These are phyloP conservation scores for Pagrus major DNA, from an alignment of 2,113 vertebrate genomes.

Conservation along the genomic window DNA sequence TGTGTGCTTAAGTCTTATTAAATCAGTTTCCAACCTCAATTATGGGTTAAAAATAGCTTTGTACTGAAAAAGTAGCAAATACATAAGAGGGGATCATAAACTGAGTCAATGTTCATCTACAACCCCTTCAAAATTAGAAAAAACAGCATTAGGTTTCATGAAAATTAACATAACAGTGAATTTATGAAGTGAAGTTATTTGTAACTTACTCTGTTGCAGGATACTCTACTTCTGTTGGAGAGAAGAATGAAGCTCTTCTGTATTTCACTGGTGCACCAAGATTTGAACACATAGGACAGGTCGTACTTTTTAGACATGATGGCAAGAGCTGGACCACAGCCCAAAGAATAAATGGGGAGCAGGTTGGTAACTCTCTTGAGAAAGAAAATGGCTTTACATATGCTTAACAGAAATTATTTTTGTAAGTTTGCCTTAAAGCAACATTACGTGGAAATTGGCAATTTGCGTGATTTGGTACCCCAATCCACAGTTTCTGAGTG, in stretches of 20 bases:
- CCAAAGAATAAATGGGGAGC: constrained; percentile 59
- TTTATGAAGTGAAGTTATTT: no score
- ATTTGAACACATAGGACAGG: constrained; percentile 74
- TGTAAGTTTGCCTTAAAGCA: no score
- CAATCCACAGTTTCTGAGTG: no score
- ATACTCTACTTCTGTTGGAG: constrained; percentile 77
- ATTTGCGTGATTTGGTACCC: no score
- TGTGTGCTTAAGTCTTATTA: no score
- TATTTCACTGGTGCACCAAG: constrained; percentile 83
- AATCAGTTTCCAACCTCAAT: not conserved
- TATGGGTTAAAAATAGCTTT: not conserved
- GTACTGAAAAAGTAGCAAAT: not conserved
- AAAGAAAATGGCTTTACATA: not conserved
- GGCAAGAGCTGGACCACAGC: constrained; percentile 35
- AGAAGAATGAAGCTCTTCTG: constrained; percentile 33
- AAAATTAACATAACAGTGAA: not conserved
- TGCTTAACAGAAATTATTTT: not conserved
- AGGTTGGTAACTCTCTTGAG: constrained; percentile 65
- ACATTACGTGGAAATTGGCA: no score
- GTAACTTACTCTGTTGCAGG: constrained; percentile 64
- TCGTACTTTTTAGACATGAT: constrained; percentile 66
- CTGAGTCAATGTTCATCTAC: not conserved
- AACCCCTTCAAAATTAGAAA: not conserved
- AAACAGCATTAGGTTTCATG: not conserved
- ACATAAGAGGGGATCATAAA: not conserved